A percentile compares a stretch with the other conserved stretches of the same genome.
phyloP scores from a whole-genome alignment of 2,888 invertebrate genomes.

The Campoplex nolae region DNA sequence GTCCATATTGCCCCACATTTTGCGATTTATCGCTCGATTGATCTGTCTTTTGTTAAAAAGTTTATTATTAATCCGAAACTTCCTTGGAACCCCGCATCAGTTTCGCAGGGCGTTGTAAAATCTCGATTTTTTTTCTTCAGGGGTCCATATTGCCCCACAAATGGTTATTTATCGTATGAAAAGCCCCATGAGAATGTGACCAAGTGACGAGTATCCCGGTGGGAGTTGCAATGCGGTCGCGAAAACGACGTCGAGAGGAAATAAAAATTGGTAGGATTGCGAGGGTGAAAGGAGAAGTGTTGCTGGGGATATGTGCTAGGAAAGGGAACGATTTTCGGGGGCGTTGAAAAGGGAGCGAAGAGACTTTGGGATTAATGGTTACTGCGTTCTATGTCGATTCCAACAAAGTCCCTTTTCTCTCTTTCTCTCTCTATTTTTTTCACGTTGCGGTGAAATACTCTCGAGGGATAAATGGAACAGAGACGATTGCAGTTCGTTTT shows the following conservation, averaged over 20 bases:
- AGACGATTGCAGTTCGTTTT: slow-evolving; percentile 13
- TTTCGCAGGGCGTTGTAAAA: neutral
- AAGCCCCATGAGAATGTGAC: slow-evolving; percentile 79
- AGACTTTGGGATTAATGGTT: slow-evolving; percentile 47
- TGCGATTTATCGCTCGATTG: neutral
- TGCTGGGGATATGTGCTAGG: slow-evolving; percentile 7
- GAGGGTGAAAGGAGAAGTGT: slow-evolving; percentile 2
- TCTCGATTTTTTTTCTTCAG: neutral
- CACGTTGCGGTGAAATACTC: slow-evolving; percentile 28
- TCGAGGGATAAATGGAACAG: slow-evolving; percentile 36
- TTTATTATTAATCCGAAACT: too few species aligned
- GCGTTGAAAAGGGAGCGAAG: slow-evolving; percentile 47
- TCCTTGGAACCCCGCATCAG: too few species aligned
- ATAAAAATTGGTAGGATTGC: slow-evolving; percentile 41
- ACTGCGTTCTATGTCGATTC: slow-evolving; percentile 34
- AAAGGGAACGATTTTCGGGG: slow-evolving; percentile 58
- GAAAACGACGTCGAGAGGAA: slow-evolving; percentile 15
- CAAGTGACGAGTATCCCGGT: slow-evolving; percentile 75
- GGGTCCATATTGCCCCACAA: slow-evolving; percentile 7
- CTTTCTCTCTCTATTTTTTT: slow-evolving; percentile 2
- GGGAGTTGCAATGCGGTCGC: slow-evolving; percentile 42
- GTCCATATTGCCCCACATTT: slow-evolving; percentile 22
- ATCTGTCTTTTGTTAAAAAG: too few species aligned
- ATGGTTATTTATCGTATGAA: neutral
- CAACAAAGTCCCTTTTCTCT: neutral